These are phyloP conservation scores for Hypena proboscidalis DNA, from an alignment of 2,888 invertebrate species.

Conservation along the genomic window DNA sequence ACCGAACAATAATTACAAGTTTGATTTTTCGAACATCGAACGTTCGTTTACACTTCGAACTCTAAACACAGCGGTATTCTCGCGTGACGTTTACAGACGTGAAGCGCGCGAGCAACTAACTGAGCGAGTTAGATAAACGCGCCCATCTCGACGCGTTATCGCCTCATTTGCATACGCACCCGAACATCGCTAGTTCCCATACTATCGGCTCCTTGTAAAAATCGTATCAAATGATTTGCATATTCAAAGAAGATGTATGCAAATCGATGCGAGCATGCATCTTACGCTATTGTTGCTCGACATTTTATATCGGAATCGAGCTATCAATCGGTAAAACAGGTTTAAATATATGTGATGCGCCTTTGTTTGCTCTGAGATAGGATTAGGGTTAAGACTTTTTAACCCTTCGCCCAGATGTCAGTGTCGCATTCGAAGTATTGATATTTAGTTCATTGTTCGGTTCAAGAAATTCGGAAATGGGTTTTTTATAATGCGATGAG, in stretches of 20 bases:
- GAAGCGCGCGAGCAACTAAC: constrained; percentile 80
- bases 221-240: constrained; percentile 75
- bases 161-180: constrained; percentile 76
- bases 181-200: constrained; percentile 66
- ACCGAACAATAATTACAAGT: constrained; percentile 36
- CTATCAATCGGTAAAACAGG: constrained; percentile 83
- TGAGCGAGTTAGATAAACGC: constrained; percentile 67
- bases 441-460: constrained; percentile 67
- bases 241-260: constrained; percentile 79
- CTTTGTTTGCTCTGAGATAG: constrained; percentile 66
- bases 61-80: constrained; percentile 44
- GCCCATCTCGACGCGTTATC: constrained; percentile 70
- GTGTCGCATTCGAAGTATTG: constrained; percentile 66
- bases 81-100: constrained; percentile 69
- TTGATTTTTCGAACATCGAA: constrained; percentile 25
- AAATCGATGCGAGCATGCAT: constrained; percentile 66
- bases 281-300: constrained; percentile 64
- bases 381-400: constrained; percentile 75
- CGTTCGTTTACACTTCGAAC: constrained; percentile 43
- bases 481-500: constrained; percentile 65
- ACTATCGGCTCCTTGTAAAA: constrained; percentile 62
- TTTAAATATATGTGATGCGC: constrained; percentile 72
- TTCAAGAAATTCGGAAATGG: constrained; percentile 70
- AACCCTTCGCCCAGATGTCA: constrained; percentile 73
- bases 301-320: constrained; percentile 75